Conservation (phyloP, 2,797 vertebrate species). For the Sebastes taczanowskii region DNA sequence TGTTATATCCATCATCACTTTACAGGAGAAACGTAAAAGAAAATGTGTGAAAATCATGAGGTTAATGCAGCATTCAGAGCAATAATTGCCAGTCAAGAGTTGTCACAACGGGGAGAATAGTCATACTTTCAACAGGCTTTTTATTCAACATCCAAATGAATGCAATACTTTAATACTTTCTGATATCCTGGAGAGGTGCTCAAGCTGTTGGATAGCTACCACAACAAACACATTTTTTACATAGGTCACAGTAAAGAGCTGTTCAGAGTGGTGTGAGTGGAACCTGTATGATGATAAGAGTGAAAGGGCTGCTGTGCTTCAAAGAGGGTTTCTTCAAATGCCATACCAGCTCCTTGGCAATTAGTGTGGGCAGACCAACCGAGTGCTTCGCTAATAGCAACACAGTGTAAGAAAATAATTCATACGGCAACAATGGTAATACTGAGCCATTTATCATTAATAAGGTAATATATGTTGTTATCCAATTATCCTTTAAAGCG, state of each 20-base stretch:
- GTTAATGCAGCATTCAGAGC: background rate
- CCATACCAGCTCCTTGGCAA: constrained; percentile 18
- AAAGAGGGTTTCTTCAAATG: constrained; percentile 15
- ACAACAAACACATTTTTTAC: constrained; percentile 24
- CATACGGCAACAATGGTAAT: background rate
- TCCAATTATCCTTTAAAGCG: background rate
- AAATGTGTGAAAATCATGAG: background rate
- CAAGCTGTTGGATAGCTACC: background rate
- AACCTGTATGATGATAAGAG: constrained; percentile 11
- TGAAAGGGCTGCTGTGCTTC: background rate
- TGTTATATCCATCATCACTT: background rate
- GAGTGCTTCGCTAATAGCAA: constrained; percentile 3
- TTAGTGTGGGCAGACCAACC: background rate
- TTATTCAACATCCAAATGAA: constrained; percentile 10
- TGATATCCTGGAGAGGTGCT: constrained; percentile 11
- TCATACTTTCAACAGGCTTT: background rate
- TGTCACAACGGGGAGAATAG: background rate
- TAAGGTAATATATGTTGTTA: background rate
- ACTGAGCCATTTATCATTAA: background rate
- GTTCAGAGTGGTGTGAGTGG: background rate
- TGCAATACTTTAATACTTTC: constrained; percentile 16
- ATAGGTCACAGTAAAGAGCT: constrained; percentile 32
- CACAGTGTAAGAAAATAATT: background rate
- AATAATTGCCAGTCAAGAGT: background rate
- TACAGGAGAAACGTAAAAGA: background rate